These are phyloP conservation scores for Silurus meridionalis DNA, from an alignment of 2,113 vertebrate genomes.

Conservation along the genomic window DNA sequence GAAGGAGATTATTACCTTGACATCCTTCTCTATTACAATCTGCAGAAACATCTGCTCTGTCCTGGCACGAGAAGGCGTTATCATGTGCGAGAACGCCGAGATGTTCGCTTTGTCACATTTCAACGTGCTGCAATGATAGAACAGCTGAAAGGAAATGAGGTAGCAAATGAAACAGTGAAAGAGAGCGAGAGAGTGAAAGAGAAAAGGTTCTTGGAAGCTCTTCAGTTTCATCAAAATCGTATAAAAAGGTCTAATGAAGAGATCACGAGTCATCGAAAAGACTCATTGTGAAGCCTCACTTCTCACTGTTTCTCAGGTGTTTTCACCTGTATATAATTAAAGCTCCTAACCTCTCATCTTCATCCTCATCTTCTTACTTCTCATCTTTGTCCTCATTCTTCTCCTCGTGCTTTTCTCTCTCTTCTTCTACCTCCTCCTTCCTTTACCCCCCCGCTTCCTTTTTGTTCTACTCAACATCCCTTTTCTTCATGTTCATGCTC, in stretches of 20 bases:
- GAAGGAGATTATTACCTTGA: slow-evolving; percentile 46
- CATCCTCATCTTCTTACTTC: neutral
- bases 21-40: slow-evolving; percentile 39
- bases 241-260: neutral
- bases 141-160: neutral
- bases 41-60: slow-evolving; percentile 43
- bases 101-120: slow-evolving; percentile 24
- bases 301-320: neutral
- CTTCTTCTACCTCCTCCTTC: too few relatives aligned
- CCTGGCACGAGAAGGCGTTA: slow-evolving; percentile 36
- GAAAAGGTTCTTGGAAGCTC: neutral
- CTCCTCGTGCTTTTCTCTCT: too few relatives aligned
- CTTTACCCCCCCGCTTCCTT: too few relatives aligned
- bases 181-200: neutral
- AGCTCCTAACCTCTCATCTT: neutral
- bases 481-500: too few relatives aligned
- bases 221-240: neutral
- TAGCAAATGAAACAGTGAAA: neutral
- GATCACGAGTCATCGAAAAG: neutral
- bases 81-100: slow-evolving; percentile 35
- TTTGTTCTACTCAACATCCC: too few relatives aligned
- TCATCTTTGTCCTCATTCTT: too few relatives aligned
- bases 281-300: neutral
- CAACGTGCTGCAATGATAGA: neutral
- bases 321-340: neutral